These are phyloP conservation scores for Thymelicus sylvestris DNA, from an alignment of 2,888 invertebrate species.

Conservation along the genomic window DNA sequence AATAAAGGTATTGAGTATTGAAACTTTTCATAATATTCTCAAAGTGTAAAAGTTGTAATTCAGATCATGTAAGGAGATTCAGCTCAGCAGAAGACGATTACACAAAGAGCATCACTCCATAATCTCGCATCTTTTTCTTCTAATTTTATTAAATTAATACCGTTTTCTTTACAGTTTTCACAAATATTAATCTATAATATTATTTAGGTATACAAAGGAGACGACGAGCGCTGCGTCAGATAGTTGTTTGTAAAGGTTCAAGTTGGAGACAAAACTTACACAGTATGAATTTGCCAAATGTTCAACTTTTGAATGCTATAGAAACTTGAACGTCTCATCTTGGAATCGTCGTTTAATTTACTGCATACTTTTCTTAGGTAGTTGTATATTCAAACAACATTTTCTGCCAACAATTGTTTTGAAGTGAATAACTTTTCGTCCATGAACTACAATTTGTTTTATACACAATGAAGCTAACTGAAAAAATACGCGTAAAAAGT, in stretches of 20 bases:
- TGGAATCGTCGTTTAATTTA: constrained; percentile 22
- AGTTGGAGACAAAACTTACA: constrained; percentile 22
- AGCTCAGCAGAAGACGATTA: no score
- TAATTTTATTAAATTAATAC: no score
- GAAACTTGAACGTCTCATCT: constrained; percentile 22
- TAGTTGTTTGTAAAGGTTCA: constrained; percentile 25
- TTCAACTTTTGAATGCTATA: constrained; percentile 23
- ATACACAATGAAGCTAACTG: no score
- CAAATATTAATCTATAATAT: background rate
- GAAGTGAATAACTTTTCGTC: background rate
- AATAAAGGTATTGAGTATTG: no score
- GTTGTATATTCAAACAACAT: constrained; percentile 8
- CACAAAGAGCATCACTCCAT: no score
- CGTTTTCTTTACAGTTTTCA: background rate
- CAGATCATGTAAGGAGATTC: no score
- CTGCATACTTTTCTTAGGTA: constrained; percentile 5
- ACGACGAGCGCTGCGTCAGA: background rate
- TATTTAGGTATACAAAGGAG: background rate
- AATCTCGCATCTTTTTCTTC: no score
- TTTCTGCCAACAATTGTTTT: constrained; percentile 12
- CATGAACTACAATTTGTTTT: no score
- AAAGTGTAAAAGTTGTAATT: no score
- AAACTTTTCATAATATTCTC: no score
- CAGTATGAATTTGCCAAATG: constrained; percentile 34
- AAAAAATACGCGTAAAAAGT: no score